Base-by-base conservation (phyloP, 2,888 invertebrate genomes). In the Drosophila villosipedis region DNA sequence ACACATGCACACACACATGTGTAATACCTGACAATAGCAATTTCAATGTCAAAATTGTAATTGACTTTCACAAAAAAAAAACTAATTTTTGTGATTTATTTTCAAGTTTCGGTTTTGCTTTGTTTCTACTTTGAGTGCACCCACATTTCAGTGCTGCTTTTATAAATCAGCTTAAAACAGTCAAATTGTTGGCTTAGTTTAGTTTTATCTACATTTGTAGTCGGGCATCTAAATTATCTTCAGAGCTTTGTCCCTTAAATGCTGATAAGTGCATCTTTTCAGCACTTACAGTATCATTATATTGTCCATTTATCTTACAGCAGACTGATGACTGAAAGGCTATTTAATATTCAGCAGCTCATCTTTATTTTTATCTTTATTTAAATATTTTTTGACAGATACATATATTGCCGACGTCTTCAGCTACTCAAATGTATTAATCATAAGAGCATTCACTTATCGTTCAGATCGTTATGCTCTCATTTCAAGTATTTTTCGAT, bases 41-140 rank as follows among this genome's bases (percentile, higher is more conserved):
- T 72, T 84, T 84, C 84, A 84, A 88, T 84, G 84, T 79, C 89
- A 85, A 76, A 80, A 68, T 55, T 83, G 73, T 85, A 88, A 85
- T 84, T 83, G 75, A 69, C 75, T 69, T 58, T 76, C 57, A 60
- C 49, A 66, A 66, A 28, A 61, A 71, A 28, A 58, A 14, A 50
- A 67, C 53, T 43, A 31, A 71, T 54, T 70, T 71, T 53, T 72
- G 65, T 39, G 39, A 59, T 64, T 79, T 58, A 62, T 75, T 78
- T 69, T 39, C 12, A 43, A 33, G 49, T 33, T 64, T 57, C 47
- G 28, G 10, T 39, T 63, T 57, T 4, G 31, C n/a, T 55, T 28
- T 39, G 16, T 25, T 28, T 16, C 39, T 31, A 52, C 30, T 31
- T 64, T 28, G 16, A 33, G 60, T 66, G 53, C 73, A 76, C 73